These are phyloP conservation scores for Stegana nigrithorax DNA, from an alignment of 2,888 invertebrate genomes.

Conservation along the genomic window DNA sequence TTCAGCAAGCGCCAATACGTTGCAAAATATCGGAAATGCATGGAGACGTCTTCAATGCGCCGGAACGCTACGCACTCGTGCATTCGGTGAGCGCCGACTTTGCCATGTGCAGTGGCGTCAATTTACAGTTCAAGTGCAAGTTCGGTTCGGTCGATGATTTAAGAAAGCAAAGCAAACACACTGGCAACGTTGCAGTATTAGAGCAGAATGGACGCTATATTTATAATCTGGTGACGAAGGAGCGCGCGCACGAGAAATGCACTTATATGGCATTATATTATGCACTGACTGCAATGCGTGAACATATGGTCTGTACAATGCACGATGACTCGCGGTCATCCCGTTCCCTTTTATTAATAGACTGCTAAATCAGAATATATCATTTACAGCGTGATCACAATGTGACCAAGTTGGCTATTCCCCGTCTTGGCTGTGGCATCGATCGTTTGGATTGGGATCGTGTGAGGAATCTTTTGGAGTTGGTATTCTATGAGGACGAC, in stretches of 20 bases:
- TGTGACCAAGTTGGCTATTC: slow-evolving; percentile 73
- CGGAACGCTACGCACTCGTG: slow-evolving; percentile 70
- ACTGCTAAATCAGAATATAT: neutral
- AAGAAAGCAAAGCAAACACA: slow-evolving; percentile 57
- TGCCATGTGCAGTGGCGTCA: slow-evolving; percentile 72
- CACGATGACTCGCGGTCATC: neutral
- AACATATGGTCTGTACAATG: slow-evolving; percentile 61
- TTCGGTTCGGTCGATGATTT: slow-evolving; percentile 59
- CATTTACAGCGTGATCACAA: slow-evolving; percentile 63
- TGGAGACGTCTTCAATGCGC: slow-evolving; percentile 70
- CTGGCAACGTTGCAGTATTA: slow-evolving; percentile 71
- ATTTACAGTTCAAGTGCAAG: slow-evolving; percentile 66
- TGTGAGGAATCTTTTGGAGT: slow-evolving; percentile 69
- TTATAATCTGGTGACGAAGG: slow-evolving; percentile 75
- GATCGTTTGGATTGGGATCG: slow-evolving; percentile 74
- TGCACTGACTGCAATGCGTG: slow-evolving; percentile 66
- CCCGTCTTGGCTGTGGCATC: slow-evolving; percentile 76
- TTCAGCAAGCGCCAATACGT: slow-evolving; percentile 46
- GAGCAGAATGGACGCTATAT: slow-evolving; percentile 68
- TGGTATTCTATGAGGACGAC: slow-evolving; percentile 70
- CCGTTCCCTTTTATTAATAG: neutral
- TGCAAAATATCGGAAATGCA: slow-evolving; percentile 67
- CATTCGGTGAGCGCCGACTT: slow-evolving; percentile 73
- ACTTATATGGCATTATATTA: slow-evolving; percentile 69
- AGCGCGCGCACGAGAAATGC: slow-evolving; percentile 70